A percentile compares a stretch with the other conserved stretches of the same genome.
Conservation (phyloP, 2,113 vertebrate genomes). For the Brienomyrus longianalis region DNA sequence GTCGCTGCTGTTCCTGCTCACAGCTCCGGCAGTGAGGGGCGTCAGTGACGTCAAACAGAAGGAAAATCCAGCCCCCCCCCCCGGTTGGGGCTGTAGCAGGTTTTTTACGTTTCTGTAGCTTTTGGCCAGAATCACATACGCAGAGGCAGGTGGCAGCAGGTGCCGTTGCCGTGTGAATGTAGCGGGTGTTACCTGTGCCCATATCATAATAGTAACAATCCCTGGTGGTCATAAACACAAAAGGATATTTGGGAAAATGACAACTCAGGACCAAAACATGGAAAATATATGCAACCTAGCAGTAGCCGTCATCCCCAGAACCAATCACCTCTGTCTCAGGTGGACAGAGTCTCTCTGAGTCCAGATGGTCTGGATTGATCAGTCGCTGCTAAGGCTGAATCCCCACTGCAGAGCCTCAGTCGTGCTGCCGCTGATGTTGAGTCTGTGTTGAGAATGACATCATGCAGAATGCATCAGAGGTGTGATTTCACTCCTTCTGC, state of each 20-base stretch:
- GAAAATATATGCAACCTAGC: background rate
- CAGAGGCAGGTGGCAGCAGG: background rate
- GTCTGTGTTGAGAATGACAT: background rate
- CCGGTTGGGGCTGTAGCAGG: background rate
- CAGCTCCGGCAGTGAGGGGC: too few species aligned
- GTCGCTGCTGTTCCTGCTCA: background rate
- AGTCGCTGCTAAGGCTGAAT: background rate
- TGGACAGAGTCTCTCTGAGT: background rate
- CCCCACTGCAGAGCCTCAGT: background rate
- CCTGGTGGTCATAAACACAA: background rate
- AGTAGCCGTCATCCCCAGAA: background rate
- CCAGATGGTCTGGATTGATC: background rate
- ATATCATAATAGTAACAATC: background rate
- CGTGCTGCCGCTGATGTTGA: background rate
- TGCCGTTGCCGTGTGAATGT: background rate
- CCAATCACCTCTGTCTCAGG: background rate
- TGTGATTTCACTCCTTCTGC: background rate
- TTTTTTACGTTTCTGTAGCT: background rate
- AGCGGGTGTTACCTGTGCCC: background rate
- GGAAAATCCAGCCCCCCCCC: background rate
- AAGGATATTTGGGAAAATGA: background rate
- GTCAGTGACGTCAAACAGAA: background rate
- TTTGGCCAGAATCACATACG: background rate
- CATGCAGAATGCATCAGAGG: background rate
- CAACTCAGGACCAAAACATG: background rate